A percentile compares a stretch with the other conserved stretches of the same genome.
phyloP scores from a whole-genome alignment of 2,113 vertebrate species.

The Sus scrofa region DNA sequence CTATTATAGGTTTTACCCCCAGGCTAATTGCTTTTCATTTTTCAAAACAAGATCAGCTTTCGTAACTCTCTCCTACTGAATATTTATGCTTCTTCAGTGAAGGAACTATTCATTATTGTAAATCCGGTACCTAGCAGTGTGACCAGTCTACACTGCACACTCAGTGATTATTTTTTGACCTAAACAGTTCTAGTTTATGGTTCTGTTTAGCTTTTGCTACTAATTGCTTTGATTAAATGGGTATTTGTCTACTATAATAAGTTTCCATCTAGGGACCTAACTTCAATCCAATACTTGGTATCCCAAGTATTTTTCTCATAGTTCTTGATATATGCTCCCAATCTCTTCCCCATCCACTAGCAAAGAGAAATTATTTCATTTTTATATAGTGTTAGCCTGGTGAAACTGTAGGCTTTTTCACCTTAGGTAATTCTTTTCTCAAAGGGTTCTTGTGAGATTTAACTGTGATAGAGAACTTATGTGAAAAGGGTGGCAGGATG shows the following conservation, averaged over 20 bases:
- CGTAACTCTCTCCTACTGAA: conserved; percentile 28
- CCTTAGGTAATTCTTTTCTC: neutral
- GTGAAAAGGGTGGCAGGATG: neutral
- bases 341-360: neutral
- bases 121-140: conserved; percentile 2
- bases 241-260: neutral
- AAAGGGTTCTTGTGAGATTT: neutral
- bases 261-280: neutral
- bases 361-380: neutral
- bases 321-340: neutral
- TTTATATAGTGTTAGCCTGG: neutral
- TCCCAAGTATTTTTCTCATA: neutral
- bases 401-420: neutral
- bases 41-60: conserved; percentile 49
- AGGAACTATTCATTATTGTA: conserved; percentile 42
- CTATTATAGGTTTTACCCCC: neutral
- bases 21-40: conserved; percentile 54
- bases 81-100: conserved; percentile 54
- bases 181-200: neutral
- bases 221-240: neutral
- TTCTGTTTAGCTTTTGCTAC: conserved; percentile 41
- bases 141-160: neutral
- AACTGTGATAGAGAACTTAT: neutral
- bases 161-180: conserved; percentile 37
- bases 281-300: neutral